Base-by-base conservation (phyloP, 1,140 invertebrate species). In the Drosophila varians region DNA sequence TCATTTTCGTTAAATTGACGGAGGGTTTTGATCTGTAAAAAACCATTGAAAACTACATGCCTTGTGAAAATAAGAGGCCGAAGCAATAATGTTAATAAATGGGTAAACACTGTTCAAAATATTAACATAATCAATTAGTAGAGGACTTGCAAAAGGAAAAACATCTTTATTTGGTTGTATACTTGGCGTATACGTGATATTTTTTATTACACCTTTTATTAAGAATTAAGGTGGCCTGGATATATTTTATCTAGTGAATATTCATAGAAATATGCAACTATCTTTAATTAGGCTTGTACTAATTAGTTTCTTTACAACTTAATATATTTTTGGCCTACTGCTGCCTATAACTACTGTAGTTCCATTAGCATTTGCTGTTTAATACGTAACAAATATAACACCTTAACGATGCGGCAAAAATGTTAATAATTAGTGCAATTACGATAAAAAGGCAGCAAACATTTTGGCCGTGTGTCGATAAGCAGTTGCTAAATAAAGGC, bases 391-490 rank as follows among this genome's bases (percentile, higher is more conserved):
- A 54, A 36, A 48, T 51, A 62, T 38, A 68, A 54, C 36, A 62
- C 16, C 42, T 43, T 16, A 62, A 55, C 49, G 23, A 79, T 51
- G 60, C 54, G 43, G 19, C 19, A 12, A 42, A 43, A 42, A 55
- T 54, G 53, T 48, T 48, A 56, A 40, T 71, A 73, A 79, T 86
- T 83, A 86, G 60, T 38, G 56, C 65, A 86, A 86, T 79, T 75
- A 86, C 26, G 71, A 79, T 83, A 86, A 84, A 86, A 79, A 57
- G 42, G 47, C 69, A 48, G 56, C 40, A 83, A 83, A 68, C 58
- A 69, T 58, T 61, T 71, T 25, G 31, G 42, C 34, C 18, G 26
- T 46, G 31, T 21, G 42, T 21, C 38, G 51, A 31, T 40, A 75
- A 57, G 21, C 23, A 12, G 47, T 45, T 45, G 19, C 36, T 16